These are phyloP conservation scores for Synanceia verrucosa DNA, from an alignment of 2,797 vertebrate genomes.

Conservation along the genomic window DNA sequence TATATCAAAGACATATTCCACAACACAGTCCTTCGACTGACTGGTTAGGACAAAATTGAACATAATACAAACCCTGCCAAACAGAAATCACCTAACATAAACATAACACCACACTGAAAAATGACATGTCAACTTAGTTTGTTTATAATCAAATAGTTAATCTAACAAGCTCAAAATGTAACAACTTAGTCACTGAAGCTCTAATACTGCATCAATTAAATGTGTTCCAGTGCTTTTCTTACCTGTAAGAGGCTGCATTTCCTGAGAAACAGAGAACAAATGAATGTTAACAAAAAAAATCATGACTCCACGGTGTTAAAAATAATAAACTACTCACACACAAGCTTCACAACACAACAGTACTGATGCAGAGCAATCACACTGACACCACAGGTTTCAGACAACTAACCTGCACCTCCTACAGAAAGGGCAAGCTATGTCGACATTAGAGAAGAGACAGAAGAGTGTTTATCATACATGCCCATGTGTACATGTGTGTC, in stretches of 20 bases:
- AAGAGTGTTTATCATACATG: constrained; percentile 3
- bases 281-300: not conserved
- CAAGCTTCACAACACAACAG: constrained; percentile 9
- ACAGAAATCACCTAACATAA: not conserved
- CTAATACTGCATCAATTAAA: not conserved
- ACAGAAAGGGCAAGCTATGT: constrained; percentile 41
- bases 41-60: not conserved
- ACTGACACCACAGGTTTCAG: not conserved
- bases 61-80: not conserved
- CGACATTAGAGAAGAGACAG: constrained; percentile 25
- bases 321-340: not conserved
- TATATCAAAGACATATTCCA: no score
- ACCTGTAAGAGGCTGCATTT: not conserved
- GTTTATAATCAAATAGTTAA: not conserved
- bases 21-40: not conserved
- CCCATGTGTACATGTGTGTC: not conserved
- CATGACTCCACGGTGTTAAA: not conserved
- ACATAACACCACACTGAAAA: not conserved
- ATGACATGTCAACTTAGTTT: not conserved
- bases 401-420: constrained; percentile 56
- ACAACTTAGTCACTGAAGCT: not conserved
- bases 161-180: not conserved
- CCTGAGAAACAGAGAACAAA: constrained; percentile 42
- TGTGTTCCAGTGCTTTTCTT: constrained; percentile 2
- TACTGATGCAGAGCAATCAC: constrained; percentile 6